Evolutionary conservation across 2,888 invertebrate species (phyloP).

Genomic region (Rhagonycha lutea): DNA sequence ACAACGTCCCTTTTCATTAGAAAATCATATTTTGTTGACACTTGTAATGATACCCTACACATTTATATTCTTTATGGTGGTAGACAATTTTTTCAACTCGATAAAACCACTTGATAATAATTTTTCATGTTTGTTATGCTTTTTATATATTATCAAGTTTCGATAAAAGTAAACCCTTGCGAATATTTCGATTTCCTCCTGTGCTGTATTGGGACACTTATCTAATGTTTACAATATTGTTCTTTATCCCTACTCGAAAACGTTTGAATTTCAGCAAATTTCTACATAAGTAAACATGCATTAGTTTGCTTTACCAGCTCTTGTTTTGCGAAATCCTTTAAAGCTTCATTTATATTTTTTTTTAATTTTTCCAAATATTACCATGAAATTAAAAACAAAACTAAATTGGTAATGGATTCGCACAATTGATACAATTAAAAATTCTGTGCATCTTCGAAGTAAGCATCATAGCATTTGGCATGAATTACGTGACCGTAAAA

Average conservation of each 20-base stretch:
- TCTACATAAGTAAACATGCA: not conserved
- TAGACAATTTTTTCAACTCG: not conserved
- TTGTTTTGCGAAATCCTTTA: not conserved
- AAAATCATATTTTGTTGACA: not conserved
- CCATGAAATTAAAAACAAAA: no score
- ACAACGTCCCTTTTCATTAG: not conserved
- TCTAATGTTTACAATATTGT: not conserved
- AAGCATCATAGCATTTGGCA: no score
- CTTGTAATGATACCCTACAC: not conserved
- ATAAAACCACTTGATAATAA: not conserved
- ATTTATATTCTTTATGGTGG: not conserved
- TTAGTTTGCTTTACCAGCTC: not conserved
- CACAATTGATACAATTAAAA: no score
- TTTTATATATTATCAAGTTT: not conserved
- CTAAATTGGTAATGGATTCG: no score
- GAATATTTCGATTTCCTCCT: not conserved
- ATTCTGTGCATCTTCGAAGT: no score
- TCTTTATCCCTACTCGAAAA: not conserved
- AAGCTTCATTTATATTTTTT: not conserved
- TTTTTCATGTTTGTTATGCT: not conserved
- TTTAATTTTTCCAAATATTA: no score
- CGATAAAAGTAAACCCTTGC: not conserved
- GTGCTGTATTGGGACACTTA: not conserved
- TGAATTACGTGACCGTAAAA: no score
- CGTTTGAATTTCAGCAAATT: not conserved